Base-by-base conservation (phyloP, 37 sponge, comb jelly and placozoan species). In the Spongia lamella region DNA sequence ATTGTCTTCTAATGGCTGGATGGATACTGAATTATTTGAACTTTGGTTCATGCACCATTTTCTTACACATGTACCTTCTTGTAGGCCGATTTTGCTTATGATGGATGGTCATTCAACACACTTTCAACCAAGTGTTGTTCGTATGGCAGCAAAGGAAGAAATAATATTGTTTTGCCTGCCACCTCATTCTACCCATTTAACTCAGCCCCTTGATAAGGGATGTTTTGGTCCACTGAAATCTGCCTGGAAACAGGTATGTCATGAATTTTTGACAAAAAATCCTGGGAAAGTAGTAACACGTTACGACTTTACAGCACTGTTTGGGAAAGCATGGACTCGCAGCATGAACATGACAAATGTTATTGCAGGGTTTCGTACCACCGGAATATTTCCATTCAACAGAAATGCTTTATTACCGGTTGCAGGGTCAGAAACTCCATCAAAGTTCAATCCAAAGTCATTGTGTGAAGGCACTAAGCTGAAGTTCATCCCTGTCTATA, bases 31-130 rank as follows among this genome's bases (percentile, higher is more conserved):
- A 16, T 52, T 77, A 7, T 69, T 84, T 50, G 34, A 78, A 9
- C 54, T 37, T 9, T 84, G 85, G 85, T 77, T 84, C 38, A 78
- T 15, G 7, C 16, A 69, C 64, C 79, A 78, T 25, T 84, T 84
- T 60, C 38, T 84, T 1, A 21, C 32, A 7, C 61, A 78, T 68
- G 79, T 66, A 24, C 85, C 85, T 9, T 9, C 78, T 34, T 63
- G 26, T 25, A 17, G 78, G 61, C 78, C 78, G 15, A 36, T 84
- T 38, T 31, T 84, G 3, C 66, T 84, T n/a, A 22, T 76, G 33
- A 31, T 84, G 17, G 85, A 77, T 58, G 85, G 85, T 7, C 85
- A 84, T 58, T 30, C 78, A 29, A 43, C 76, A 14, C 85, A 84
- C 25, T 84, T 65, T 43, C 30, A 26, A 5, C 84, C 76, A 13